Evolutionary conservation across 2,113 vertebrate genomes (phyloP), one percentile per base, ranked within the genome.

Genomic region (Myotis brandtii): DNA sequence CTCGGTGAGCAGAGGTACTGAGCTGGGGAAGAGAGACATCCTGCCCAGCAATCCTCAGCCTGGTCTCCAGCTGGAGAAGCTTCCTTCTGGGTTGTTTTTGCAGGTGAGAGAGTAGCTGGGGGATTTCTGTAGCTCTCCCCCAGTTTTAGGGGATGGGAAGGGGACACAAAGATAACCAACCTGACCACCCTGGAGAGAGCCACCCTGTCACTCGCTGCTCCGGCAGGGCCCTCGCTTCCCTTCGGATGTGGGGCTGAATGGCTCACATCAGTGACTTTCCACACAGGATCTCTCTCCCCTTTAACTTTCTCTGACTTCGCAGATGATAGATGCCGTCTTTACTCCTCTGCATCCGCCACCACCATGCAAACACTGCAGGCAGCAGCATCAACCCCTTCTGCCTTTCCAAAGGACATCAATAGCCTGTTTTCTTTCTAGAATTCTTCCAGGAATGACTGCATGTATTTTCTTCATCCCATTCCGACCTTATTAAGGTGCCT

Each of bases 401-500:
- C 32, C 66, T 82, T 81, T 21, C 70, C 30, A 66, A n/a, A 25
- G 67, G 48, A 77, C 27, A 37, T 17, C 46, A 46, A 16, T 48
- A 64, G 23, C 10, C 21, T 62, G 23, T 54, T 92, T 90, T n/a
- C 50, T 56, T 77, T 79, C 13, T 75, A 8, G 48, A 43, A 70
- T 52, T 89, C 40, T 91, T 86, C 40, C 13, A 32, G 11, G 21
- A 32, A 48, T 32, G 76, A 48, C 10, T n/a, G 17, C 52, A 73
- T 30, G 77, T 84, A 21, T 73, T 69, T 32, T 76, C 43, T 91
- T 77, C 64, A 86, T 56, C 86, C 69, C 40, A 43, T 88, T 81
- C 54, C 2, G 17, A 40, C 48, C 4, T 82, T 76, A 72, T 16
- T 69, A 43, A 82, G 32, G 62, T 82, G 64, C 14, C 64, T 67